Conservation (phyloP, 2,113 vertebrate genomes). For the Phylloscopus trochilus region DNA sequence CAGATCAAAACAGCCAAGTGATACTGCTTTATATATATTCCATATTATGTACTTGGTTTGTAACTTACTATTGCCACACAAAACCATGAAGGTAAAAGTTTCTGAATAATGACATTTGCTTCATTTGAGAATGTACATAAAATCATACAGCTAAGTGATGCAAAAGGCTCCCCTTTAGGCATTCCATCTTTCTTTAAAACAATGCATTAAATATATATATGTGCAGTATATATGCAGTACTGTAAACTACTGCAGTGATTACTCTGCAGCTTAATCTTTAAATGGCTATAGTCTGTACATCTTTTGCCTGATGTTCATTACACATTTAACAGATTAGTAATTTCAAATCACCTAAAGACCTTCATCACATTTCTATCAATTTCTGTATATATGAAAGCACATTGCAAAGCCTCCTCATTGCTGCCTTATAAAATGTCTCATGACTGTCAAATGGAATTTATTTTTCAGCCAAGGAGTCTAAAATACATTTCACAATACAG, state of each 20-base stretch:
- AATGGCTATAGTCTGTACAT: not conserved
- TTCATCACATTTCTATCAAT: not conserved
- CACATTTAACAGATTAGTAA: not conserved
- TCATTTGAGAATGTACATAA: constrained; percentile 37
- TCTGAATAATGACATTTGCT: constrained; percentile 31
- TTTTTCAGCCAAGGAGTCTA: constrained; percentile 9
- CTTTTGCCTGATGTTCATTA: not conserved
- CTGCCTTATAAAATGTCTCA: constrained; percentile 1
- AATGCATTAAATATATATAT: not conserved
- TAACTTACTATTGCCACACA: constrained; percentile 61
- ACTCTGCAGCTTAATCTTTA: not conserved
- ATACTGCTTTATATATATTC: constrained; percentile 67
- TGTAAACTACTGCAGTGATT: constrained; percentile 7
- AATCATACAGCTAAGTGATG: constrained; percentile 41
- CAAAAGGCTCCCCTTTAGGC: constrained; percentile 24
- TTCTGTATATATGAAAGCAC: not conserved
- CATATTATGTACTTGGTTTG: constrained; percentile 46
- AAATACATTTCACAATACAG: not conserved
- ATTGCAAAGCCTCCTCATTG: constrained; percentile 9
- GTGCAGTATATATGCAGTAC: too few relatives aligned
- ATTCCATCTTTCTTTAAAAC: constrained; percentile 51
- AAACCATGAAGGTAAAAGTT: constrained; percentile 64
- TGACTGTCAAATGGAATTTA: constrained; percentile 23
- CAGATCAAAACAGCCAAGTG: constrained; percentile 58
- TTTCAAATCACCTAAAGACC: constrained; percentile 10